A percentile compares a stretch with the other conserved stretches of the same genome.
Conservation (phyloP, 2,888 invertebrate species). For the Stenurella melanura region DNA sequence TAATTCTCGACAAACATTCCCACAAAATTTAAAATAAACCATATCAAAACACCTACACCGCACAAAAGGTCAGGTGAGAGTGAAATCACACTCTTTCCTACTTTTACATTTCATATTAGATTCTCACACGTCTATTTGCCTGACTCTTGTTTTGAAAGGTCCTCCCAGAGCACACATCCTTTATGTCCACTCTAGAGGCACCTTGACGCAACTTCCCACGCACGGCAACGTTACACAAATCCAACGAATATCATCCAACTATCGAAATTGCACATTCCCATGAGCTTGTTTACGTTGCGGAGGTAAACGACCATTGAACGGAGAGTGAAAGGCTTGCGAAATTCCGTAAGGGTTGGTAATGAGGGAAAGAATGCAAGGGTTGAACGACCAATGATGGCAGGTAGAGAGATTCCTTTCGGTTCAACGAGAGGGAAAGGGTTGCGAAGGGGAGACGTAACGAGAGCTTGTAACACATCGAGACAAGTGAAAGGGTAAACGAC, state of each 20-base stretch:
- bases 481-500: conserved; percentile 58
- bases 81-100: not conserved
- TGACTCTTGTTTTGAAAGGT: not conserved
- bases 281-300: conserved; percentile 6
- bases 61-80: not conserved
- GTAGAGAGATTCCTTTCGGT: conserved; percentile 62
- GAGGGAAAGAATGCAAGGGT: conserved; percentile 54
- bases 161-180: not conserved
- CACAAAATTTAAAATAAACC: not conserved
- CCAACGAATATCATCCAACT: conserved; percentile 31
- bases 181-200: not conserved
- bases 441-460: conserved; percentile 39
- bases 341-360: conserved; percentile 30
- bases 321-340: conserved; percentile 58
- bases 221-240: conserved; percentile 42
- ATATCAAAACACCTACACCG: not conserved
- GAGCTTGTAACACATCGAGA: conserved; percentile 38
- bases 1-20: not conserved
- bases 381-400: conserved; percentile 63
- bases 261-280: conserved; percentile 37
- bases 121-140: not conserved
- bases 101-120: not conserved
- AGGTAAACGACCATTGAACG: conserved; percentile 28
- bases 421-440: conserved; percentile 62
- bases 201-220: conserved; percentile 49